Conservation (phyloP, 2,113 vertebrate species). For the Serranochromis macrocephalus region DNA sequence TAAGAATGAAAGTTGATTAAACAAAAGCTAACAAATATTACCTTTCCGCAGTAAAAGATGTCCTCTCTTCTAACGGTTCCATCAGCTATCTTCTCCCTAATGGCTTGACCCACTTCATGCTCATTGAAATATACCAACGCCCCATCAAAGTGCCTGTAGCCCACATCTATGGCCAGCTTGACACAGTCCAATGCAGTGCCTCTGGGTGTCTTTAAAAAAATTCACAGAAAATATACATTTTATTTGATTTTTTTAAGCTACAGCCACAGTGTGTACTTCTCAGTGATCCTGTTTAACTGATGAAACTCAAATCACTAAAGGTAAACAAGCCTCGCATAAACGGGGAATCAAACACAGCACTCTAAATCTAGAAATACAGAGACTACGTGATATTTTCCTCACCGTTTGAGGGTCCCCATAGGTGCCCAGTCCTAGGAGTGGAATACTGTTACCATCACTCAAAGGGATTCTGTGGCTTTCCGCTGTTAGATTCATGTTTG, state of each 20-base stretch:
- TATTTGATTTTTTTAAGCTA: background rate
- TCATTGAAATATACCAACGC: conserved; percentile 86
- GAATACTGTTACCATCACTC: conserved; percentile 81
- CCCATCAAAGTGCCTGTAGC: conserved; percentile 88
- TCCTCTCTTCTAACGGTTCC: conserved; percentile 84
- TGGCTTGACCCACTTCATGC: conserved; percentile 86
- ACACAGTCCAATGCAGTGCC: conserved; percentile 72
- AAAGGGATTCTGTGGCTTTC: conserved; percentile 74
- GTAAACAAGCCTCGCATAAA: background rate
- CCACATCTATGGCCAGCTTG: conserved; percentile 81
- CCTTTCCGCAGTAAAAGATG: conserved; percentile 94
- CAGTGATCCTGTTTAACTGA: background rate
- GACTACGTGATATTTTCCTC: conserved; percentile 30
- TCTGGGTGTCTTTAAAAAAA: conserved; percentile 71
- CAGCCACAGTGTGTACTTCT: background rate
- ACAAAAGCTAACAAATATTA: conserved; percentile 15
- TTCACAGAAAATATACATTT: background rate
- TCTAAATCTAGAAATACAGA: background rate
- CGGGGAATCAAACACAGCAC: background rate
- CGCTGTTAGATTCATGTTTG: conserved; percentile 67
- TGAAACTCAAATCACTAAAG: background rate
- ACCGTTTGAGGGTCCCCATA: conserved; percentile 77
- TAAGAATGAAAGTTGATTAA: background rate
- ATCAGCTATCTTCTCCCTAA: conserved; percentile 83
- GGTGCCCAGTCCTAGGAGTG: conserved; percentile 84